Percentiles rank a stretch among this genome's conserved stretches.
Evolutionary conservation across 1,140 invertebrate species (phyloP).

Genomic region (Drosophila pectinifera): DNA sequence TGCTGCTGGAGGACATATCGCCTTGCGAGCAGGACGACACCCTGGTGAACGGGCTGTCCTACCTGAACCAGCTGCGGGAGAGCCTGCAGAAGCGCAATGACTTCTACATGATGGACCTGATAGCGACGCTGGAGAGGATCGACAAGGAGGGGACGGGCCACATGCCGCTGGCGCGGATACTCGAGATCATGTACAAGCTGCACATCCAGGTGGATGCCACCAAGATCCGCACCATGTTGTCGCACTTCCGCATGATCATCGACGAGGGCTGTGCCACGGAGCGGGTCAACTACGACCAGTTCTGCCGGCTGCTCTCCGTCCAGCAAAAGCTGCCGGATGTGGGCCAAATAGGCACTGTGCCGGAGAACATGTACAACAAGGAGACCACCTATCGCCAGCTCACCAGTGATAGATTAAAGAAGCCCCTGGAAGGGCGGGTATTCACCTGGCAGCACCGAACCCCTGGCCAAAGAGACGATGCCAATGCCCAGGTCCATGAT

Average conservation of each 20-base stretch:
- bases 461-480: conserved; percentile 24
- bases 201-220: conserved; percentile 45
- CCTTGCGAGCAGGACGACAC: conserved; percentile 29
- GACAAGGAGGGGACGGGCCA: conserved; percentile 53
- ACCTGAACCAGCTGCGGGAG: conserved; percentile 62
- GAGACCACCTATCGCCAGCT: conserved; percentile 63
- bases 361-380: conserved; percentile 54
- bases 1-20: conserved; percentile 55
- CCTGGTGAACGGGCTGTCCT: conserved; percentile 37
- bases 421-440: conserved; percentile 1
- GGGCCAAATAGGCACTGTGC: conserved; percentile 29
- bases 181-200: conserved; percentile 51
- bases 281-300: conserved; percentile 56
- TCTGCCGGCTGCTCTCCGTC: conserved; percentile 54
- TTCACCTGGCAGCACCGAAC: background rate
- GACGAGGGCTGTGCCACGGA: conserved; percentile 53
- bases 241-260: conserved; percentile 54
- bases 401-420: conserved; percentile 53
- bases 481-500: conserved; percentile 30
- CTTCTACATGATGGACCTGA: conserved; percentile 71
- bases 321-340: conserved; percentile 52
- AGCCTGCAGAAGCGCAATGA: conserved; percentile 48
- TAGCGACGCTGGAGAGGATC: conserved; percentile 47
- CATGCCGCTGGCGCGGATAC: conserved; percentile 44
- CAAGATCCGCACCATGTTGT: conserved; percentile 49